These are phyloP conservation scores for Neosilurus hyrtlii DNA, from an alignment of 2,797 vertebrate species.

Conservation along the genomic window DNA sequence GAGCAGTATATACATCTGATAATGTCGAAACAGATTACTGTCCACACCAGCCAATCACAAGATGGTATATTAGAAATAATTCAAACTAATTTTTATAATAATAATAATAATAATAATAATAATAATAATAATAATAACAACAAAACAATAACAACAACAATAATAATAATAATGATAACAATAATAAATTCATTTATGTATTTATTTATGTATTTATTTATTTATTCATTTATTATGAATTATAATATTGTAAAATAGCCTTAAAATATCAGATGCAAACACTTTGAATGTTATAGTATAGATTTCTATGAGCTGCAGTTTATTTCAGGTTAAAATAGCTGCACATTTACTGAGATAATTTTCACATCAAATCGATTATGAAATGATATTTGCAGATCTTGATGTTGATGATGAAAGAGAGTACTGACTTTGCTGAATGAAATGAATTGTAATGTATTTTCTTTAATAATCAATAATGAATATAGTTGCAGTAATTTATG, in stretches of 20 bases:
- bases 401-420: no score
- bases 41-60: background rate
- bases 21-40: background rate
- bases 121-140: no score
- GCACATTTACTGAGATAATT: background rate
- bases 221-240: no score
- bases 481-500: background rate
- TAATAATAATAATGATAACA: no score
- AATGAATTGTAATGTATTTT: background rate
- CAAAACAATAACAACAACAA: no score
- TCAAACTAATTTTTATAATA: no score
- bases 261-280: background rate
- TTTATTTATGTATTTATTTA: no score
- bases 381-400: background rate
- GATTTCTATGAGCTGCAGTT: background rate
- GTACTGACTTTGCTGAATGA: background rate
- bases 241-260: background rate
- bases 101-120: no score
- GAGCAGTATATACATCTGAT: background rate
- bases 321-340: background rate
- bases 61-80: background rate
- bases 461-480: background rate
- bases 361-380: background rate
- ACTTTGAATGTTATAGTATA: background rate
- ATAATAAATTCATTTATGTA: no score